Conservation (phyloP, 2,797 vertebrate genomes). For the Sarcoramphus papa region DNA sequence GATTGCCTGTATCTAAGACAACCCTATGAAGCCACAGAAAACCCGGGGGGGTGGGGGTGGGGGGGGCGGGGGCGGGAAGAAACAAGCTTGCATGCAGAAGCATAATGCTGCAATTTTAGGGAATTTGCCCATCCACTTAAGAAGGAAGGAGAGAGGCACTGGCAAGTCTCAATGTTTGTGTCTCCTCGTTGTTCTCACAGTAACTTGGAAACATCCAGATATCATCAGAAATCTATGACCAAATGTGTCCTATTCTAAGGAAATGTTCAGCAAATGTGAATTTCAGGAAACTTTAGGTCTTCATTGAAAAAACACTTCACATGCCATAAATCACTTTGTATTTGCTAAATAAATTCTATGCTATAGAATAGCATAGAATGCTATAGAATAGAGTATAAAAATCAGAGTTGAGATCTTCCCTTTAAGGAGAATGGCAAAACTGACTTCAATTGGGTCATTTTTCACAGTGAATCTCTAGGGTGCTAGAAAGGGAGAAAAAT, state of each 20-base stretch:
- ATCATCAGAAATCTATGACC: not conserved
- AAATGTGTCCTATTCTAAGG: not conserved
- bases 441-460: not conserved
- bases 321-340: not conserved
- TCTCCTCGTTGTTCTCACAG: not conserved
- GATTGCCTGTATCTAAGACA: not conserved
- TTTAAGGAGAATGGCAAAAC: not conserved
- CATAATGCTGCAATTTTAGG: not conserved
- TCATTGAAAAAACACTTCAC: not conserved
- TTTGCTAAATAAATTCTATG: not conserved
- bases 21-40: not conserved
- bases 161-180: not conserved
- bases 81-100: not conserved
- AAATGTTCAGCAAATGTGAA: not conserved
- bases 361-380: not conserved
- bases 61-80: not conserved
- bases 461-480: not conserved
- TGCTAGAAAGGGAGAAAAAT: not conserved
- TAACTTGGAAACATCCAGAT: not conserved
- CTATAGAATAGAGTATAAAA: not conserved
- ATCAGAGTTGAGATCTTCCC: not conserved
- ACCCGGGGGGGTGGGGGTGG: rapidly evolving
- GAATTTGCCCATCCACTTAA: not conserved
- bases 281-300: not conserved
- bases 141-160: not conserved